phyloP scores from a whole-genome alignment of 1,140 invertebrate genomes.

The Ostrea denselamellosa region DNA sequence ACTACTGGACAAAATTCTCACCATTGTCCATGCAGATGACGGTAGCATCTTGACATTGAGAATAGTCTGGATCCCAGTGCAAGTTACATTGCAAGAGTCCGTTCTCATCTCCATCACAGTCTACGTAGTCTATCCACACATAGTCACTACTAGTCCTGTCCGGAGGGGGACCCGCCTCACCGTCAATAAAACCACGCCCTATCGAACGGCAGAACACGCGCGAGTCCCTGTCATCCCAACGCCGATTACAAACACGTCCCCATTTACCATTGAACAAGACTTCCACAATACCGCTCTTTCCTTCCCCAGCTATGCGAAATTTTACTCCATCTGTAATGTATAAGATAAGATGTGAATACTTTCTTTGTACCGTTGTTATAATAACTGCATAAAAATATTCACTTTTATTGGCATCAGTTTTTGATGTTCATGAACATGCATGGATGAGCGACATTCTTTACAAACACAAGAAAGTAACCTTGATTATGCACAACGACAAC shows the following conservation, averaged over 20 bases:
- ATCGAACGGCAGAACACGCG: constrained; percentile 66
- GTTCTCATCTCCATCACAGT: constrained; percentile 54
- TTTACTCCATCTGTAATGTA: constrained; percentile 52
- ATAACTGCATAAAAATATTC: too few relatives aligned
- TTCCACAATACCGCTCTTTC: constrained; percentile 80
- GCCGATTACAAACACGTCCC: constrained; percentile 66
- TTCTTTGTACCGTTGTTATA: too few relatives aligned
- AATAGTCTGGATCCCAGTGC: constrained; percentile 54
- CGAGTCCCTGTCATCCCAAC: constrained; percentile 60
- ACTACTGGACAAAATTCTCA: constrained; percentile 13
- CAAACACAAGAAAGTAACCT: too few relatives aligned
- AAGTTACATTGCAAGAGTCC: constrained; percentile 55
- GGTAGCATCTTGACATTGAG: constrained; percentile 53
- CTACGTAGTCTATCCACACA: constrained; percentile 61
- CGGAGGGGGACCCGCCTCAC: constrained; percentile 46
- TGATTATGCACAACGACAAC: too few relatives aligned
- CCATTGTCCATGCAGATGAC: constrained; percentile 60
- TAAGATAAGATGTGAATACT: too few relatives aligned
- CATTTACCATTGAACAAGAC: constrained; percentile 65
- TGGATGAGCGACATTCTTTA: too few relatives aligned
- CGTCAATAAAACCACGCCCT: constrained; percentile 59
- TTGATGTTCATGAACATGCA: too few relatives aligned
- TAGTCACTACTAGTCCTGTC: constrained; percentile 3
- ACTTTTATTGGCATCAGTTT: too few relatives aligned
- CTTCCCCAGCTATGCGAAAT: constrained; percentile 54